phyloP scores from a whole-genome alignment of 2,797 vertebrate species.

The Gymnocypris eckloni region DNA sequence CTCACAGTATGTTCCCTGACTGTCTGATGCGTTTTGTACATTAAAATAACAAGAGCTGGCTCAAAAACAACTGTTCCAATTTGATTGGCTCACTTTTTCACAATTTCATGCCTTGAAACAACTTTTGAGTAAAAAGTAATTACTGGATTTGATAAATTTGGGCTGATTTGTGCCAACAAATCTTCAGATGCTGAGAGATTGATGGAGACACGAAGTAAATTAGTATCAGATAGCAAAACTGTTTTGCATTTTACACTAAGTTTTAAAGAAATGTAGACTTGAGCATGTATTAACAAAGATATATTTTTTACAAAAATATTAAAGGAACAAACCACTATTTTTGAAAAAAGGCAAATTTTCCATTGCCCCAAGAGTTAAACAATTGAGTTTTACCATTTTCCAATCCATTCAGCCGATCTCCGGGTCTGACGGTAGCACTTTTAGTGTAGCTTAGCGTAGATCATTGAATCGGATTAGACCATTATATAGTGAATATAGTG shows the following conservation, averaged over 20 bases:
- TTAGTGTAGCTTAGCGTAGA: too few species aligned
- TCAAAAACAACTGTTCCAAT: neutral
- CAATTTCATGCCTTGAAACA: neutral
- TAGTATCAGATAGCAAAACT: neutral
- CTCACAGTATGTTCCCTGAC: neutral
- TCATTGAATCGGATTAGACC: too few species aligned
- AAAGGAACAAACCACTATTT: too few species aligned
- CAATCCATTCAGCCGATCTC: too few species aligned
- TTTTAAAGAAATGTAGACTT: neutral
- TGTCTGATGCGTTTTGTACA: neutral
- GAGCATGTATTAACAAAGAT: neutral
- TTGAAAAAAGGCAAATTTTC: too few species aligned
- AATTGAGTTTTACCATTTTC: too few species aligned
- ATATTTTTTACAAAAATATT: neutral
- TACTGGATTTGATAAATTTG: neutral
- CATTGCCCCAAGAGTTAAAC: too few species aligned
- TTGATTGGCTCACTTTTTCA: neutral
- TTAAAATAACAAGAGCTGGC: neutral
- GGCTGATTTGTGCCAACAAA: neutral
- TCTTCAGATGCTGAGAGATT: neutral
- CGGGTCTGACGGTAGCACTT: too few species aligned
- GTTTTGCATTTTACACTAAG: neutral
- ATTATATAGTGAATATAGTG: too few species aligned
- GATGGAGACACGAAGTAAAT: neutral
- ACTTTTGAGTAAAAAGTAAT: neutral